A percentile compares a stretch with the other conserved stretches of the same genome.
Conservation (phyloP, 2,797 vertebrate species). For the Mallotus villosus region DNA sequence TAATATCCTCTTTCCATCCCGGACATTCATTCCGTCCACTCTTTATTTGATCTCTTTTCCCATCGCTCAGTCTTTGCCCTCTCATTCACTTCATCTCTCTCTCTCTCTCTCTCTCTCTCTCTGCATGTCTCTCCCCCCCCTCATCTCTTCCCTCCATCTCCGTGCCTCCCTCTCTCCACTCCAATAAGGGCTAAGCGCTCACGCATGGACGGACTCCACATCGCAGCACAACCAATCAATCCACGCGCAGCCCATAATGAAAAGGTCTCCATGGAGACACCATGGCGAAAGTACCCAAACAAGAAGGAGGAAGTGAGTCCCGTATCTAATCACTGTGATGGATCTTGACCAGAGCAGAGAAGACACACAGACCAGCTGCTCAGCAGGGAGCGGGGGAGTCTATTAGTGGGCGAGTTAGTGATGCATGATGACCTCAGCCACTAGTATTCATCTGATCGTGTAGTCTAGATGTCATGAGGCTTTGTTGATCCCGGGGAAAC, state of each 20-base stretch:
- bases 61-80: background rate
- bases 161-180: background rate
- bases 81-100: too few species aligned
- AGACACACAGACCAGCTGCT: too few species aligned
- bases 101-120: too few species aligned
- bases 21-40: background rate
- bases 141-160: background rate
- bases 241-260: slow-evolving; percentile 15
- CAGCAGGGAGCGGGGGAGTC: too few species aligned
- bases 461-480: too few species aligned
- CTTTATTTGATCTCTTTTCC: background rate
- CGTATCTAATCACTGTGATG: slow-evolving; percentile 4
- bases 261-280: slow-evolving; percentile 17
- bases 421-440: too few species aligned
- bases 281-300: slow-evolving; percentile 29
- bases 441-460: too few species aligned
- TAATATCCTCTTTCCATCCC: slow-evolving; percentile 12
- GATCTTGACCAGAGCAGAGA: background rate
- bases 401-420: too few species aligned
- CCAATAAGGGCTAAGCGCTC: background rate
- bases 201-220: slow-evolving; percentile 27
- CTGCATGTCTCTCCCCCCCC: too few species aligned
- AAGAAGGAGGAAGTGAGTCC: slow-evolving; percentile 9
- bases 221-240: slow-evolving; percentile 22
- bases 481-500: too few species aligned